Conservation (phyloP, 1,140 invertebrate genomes). For the Dreissena polymorpha region DNA sequence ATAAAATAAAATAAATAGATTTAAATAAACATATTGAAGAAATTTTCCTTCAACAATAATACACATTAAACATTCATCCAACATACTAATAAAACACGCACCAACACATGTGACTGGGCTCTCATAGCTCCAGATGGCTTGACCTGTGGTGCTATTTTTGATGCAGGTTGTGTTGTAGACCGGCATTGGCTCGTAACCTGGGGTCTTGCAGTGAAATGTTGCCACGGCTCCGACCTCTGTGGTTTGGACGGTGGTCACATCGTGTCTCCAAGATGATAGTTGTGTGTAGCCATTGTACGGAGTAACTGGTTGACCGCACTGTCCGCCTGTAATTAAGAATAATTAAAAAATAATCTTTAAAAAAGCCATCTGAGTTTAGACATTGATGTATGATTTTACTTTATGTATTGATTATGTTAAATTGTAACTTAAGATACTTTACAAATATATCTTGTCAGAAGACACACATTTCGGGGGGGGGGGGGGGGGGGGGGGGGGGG, state of each 20-base stretch:
- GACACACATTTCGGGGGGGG: too few relatives aligned
- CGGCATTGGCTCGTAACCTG: conserved; percentile 28
- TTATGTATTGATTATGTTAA: too few relatives aligned
- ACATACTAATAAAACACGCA: too few relatives aligned
- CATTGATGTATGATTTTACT: too few relatives aligned
- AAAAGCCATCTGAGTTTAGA: too few relatives aligned
- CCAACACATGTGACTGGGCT: conserved; percentile 23
- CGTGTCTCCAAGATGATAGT: conserved; percentile 29
- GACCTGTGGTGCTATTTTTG: not conserved
- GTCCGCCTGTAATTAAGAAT: conserved; percentile 15
- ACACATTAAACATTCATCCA: too few relatives aligned
- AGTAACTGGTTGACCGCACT: conserved; percentile 22
- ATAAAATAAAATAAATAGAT: too few relatives aligned
- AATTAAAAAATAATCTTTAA: not conserved
- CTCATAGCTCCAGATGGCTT: conserved; percentile 5
- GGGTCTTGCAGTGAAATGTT: conserved; percentile 10
- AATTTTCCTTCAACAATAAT: too few relatives aligned
- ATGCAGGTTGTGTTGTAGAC: conserved; percentile 7
- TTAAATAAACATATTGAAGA: too few relatives aligned
- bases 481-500: too few relatives aligned
- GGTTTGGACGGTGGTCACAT: not conserved
- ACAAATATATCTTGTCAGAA: too few relatives aligned
- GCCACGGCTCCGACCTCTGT: conserved; percentile 28
- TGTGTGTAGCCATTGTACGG: conserved; percentile 36
- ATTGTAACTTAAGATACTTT: too few relatives aligned